A percentile compares a stretch with the other conserved stretches of the same genome.
Evolutionary conservation across 2,888 invertebrate species (phyloP).

Genomic region (Aphrophora alni): DNA sequence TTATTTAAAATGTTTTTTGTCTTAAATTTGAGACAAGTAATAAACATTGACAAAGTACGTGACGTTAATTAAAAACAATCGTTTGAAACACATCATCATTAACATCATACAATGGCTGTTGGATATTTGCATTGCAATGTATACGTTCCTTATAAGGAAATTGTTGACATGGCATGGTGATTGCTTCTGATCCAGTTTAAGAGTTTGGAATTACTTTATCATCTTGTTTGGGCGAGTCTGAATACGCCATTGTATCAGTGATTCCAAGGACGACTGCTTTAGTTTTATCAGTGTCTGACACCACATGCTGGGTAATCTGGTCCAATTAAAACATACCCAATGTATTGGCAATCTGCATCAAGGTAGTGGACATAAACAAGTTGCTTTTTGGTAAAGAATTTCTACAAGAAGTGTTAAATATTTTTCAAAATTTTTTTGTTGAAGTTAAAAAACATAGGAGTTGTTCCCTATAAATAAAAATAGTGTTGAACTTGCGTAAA

Average conservation of each 20-base stretch:
- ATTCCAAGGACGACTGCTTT: not conserved
- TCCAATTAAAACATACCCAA: not conserved
- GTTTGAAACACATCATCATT: not conserved
- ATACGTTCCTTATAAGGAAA: not conserved
- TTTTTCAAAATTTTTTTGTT: too few species aligned
- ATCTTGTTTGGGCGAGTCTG: not conserved
- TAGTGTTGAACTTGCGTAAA: too few species aligned
- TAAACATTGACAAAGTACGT: not conserved
- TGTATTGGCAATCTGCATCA: too few species aligned
- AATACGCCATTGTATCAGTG: not conserved
- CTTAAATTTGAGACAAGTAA: not conserved
- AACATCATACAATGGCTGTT: not conserved
- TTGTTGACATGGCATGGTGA: not conserved
- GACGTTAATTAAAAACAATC: not conserved
- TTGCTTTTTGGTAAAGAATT: too few species aligned
- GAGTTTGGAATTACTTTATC: not conserved
- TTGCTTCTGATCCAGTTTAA: not conserved
- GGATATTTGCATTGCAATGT: not conserved
- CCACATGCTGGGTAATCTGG: not conserved
- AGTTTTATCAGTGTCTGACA: not conserved
- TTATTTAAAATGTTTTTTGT: too few species aligned
- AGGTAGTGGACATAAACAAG: too few species aligned
- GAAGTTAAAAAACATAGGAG: too few species aligned
- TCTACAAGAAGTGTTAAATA: too few species aligned
- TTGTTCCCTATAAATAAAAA: too few species aligned